phyloP scores from a whole-genome alignment of 2,797 vertebrate genomes.

The Tadarida brasiliensis region DNA sequence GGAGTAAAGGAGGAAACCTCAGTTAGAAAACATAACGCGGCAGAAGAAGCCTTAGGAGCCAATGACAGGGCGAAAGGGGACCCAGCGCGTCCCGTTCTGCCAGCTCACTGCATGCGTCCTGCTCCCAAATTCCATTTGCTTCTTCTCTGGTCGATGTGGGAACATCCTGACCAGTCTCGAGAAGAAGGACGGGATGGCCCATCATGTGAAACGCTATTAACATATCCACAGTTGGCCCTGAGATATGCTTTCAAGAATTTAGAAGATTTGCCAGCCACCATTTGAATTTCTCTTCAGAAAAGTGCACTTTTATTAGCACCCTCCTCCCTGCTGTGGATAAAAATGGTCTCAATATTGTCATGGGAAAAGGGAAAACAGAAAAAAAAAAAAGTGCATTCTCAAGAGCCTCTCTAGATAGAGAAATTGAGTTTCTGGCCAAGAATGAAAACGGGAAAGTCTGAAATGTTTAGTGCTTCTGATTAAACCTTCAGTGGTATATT shows the following conservation, averaged over 20 bases:
- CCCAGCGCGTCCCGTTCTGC: neutral
- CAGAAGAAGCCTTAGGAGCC: conserved; percentile 50
- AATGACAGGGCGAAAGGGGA: neutral
- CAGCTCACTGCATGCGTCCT: neutral
- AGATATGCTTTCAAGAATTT: conserved; percentile 76
- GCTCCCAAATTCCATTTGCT: neutral
- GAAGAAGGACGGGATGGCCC: conserved; percentile 22
- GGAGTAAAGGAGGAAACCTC: conserved; percentile 33
- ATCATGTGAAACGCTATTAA: conserved; percentile 65
- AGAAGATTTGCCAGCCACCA: conserved; percentile 77
- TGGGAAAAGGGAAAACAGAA: conserved; percentile 80
- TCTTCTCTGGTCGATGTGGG: neutral
- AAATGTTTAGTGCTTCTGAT: conserved; percentile 87
- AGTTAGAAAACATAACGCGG: neutral
- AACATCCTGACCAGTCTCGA: conserved; percentile 53
- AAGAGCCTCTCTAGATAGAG: conserved; percentile 81
- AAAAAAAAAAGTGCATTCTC: conserved; percentile 77
- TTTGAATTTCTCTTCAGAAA: conserved; percentile 81
- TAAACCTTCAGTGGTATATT: conserved; percentile 86
- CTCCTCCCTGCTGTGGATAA: conserved; percentile 75
- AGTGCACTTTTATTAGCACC: conserved; percentile 78
- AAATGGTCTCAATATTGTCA: conserved; percentile 82
- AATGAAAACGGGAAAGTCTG: conserved; percentile 84
- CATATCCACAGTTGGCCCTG: conserved; percentile 69
- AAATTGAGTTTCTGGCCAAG: conserved; percentile 83